Percentiles rank a stretch among this genome's conserved stretches.
phyloP scores from a whole-genome alignment of 2,113 vertebrate genomes.

The Mixornis gularis region DNA sequence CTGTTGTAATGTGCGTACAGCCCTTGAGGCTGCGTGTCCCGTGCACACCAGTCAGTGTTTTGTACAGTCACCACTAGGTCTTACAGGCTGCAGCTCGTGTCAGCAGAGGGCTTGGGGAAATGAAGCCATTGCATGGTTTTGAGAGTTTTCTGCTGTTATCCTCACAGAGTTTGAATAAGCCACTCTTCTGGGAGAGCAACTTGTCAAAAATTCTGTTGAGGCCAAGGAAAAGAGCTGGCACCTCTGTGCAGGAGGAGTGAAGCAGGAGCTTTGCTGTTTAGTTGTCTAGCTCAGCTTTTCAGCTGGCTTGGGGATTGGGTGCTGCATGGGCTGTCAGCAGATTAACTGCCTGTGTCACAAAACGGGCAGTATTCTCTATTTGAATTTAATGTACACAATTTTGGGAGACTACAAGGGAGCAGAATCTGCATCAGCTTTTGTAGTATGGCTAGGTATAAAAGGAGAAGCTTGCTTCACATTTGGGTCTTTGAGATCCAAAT shows the following conservation, averaged over 20 bases:
- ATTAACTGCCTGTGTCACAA: not conserved
- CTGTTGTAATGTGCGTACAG: not conserved
- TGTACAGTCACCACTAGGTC: accelerated
- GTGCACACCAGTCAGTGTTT: accelerated
- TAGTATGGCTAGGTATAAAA: not conserved
- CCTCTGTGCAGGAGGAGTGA: not conserved
- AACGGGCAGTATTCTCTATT: not conserved
- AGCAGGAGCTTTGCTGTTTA: not conserved
- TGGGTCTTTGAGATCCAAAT: not conserved
- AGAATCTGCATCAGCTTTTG: not conserved
- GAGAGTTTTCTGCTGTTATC: not conserved
- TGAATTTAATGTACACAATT: accelerated
- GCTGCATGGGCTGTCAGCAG: not conserved
- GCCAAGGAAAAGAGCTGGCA: not conserved
- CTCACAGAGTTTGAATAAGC: not conserved
- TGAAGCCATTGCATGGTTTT: not conserved
- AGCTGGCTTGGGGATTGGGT: not conserved
- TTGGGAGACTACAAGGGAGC: accelerated
- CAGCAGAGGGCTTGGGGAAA: not conserved
- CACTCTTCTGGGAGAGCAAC: not conserved
- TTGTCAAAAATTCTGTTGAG: not conserved
- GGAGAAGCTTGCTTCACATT: accelerated
- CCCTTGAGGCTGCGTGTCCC: not conserved
- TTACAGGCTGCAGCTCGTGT: accelerated
- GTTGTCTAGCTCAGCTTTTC: not conserved